phyloP scores from a whole-genome alignment of 2,888 invertebrate genomes.

The Rhamnusium bicolor region DNA sequence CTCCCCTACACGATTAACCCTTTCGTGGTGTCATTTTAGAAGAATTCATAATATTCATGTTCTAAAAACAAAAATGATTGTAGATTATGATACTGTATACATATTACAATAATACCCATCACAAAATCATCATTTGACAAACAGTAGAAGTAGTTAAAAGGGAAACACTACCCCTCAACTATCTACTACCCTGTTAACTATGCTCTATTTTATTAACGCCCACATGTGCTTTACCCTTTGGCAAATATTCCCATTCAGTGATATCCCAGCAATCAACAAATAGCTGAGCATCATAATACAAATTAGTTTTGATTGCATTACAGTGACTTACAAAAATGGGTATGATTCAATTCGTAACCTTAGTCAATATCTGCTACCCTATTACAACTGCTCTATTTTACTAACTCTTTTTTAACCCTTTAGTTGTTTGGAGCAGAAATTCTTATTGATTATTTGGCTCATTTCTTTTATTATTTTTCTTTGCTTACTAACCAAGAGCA shows the following conservation, averaged over 20 bases:
- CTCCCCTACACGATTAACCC: slow-evolving; percentile 25
- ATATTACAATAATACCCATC: not conserved
- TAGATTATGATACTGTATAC: not conserved
- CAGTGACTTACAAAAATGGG: not conserved
- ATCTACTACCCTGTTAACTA: slow-evolving; percentile 1
- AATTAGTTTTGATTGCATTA: not conserved
- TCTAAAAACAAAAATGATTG: not conserved
- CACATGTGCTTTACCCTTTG: not conserved
- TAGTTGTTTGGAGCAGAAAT: not conserved
- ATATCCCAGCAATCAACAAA: not conserved
- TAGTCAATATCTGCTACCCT: not conserved
- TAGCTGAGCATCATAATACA: not conserved
- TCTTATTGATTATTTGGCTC: not conserved
- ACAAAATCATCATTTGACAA: not conserved
- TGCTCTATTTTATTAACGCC: not conserved
- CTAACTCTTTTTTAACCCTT: not conserved
- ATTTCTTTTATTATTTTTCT: not conserved
- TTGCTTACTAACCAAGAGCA: not conserved
- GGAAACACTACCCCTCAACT: not conserved
- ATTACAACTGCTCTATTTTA: not conserved
- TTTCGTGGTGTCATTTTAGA: slow-evolving; percentile 7
- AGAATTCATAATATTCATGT: not conserved
- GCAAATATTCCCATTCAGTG: not conserved
- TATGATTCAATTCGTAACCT: not conserved
- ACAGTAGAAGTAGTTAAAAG: not conserved